Conservation (phyloP, 2,888 invertebrate genomes). For the Blomia tropicalis region DNA sequence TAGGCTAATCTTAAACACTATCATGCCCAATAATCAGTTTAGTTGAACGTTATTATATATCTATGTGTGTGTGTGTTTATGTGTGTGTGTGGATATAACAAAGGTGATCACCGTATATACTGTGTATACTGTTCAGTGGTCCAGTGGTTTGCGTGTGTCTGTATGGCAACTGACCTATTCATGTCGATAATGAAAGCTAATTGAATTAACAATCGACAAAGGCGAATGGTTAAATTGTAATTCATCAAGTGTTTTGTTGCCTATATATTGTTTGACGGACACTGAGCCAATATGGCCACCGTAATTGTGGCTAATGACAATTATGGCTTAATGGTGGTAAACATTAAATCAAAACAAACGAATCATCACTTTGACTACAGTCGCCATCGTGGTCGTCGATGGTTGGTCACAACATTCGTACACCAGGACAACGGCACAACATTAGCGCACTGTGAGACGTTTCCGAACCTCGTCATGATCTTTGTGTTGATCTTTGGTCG, state of each 20-base stretch:
- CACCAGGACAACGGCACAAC: background rate
- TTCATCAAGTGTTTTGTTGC: background rate
- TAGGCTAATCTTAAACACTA: background rate
- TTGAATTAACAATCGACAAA: too few species aligned
- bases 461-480: background rate
- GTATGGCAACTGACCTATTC: too few species aligned
- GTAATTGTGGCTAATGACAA: background rate
- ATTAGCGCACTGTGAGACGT: too few species aligned
- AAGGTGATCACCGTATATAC: too few species aligned
- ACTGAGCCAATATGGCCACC: background rate
- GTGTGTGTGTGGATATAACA: too few species aligned
- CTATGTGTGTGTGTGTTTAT: too few species aligned
- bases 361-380: conserved; percentile 16
- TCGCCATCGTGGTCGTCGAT: background rate
- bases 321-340: background rate
- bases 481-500: background rate
- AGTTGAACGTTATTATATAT: too few species aligned
- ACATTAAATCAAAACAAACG: conserved; percentile 18
- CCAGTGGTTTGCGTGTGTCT: too few species aligned
- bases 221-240: too few species aligned
- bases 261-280: background rate
- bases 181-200: too few species aligned
- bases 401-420: background rate
- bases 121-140: background rate
- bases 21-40: too few species aligned